Base-by-base conservation (phyloP, 1,140 invertebrate genomes). In the Drosophila ananassae region DNA sequence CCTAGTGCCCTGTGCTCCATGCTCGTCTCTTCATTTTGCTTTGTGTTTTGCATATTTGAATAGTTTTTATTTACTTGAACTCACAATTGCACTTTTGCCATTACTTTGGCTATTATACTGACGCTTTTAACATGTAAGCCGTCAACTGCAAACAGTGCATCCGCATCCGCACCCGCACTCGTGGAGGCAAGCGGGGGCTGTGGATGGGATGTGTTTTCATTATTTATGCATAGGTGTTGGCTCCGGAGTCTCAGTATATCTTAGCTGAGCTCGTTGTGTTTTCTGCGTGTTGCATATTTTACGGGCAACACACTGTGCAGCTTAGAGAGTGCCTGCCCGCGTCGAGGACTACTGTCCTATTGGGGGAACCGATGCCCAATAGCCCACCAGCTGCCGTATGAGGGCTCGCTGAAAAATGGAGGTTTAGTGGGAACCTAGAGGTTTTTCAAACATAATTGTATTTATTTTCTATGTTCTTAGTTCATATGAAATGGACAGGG, bases 21-120 rank as follows among this genome's bases (percentile, higher is more conserved):
- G 44, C 73, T 47, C 13, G 10, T 61, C 55, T 68, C 44, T 87
- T 87, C 79, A 87, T 87, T 78, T 79, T 87, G 71, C 69, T 82
- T 82, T 87, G 79, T 89, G 73, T 78, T 89, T 89, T 89, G 80
- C 84, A 89, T 89, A 89, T 89, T 89, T 89, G 79, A 89, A 84
- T 77, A 84, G 80, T 89, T 89, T 89, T 89, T 89, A 89, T 89
- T 89, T 89, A 89, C 84, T 89, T 89, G 77, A 89, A 89, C 84
- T 89, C 80, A 80, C 84, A 89, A 89, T 89, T 89, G 84, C 84
- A 89, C 84, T 89, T 89, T 89, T 89, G 80, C 84, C 80, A 89
- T 90, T 84, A 90, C 80, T 84, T 83, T 89, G 80, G 80, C 84
- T 89, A 89, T 89, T 89, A 89, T 79, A 64, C 84, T 84, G 84